A percentile compares a stretch with the other conserved stretches of the same genome.
Evolutionary conservation across 2,888 invertebrate species (phyloP).

Genomic region (Xiphydria camelus): DNA sequence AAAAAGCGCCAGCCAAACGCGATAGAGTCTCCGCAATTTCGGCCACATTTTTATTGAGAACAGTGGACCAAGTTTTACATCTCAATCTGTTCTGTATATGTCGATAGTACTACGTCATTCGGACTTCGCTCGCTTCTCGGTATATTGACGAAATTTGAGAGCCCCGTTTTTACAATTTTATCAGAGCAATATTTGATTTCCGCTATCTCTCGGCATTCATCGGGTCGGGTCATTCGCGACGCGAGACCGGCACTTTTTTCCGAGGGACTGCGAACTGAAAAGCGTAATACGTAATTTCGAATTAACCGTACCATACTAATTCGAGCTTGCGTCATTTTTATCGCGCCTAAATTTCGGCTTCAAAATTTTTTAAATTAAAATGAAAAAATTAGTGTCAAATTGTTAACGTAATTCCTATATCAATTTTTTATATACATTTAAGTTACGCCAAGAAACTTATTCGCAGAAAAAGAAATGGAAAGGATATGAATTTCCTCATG

Average conservation of each 20-base stretch:
- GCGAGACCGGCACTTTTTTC: conserved; percentile 1
- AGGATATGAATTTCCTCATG: too few species aligned
- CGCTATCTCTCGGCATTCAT: conserved; percentile 21
- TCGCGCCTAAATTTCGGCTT: too few species aligned
- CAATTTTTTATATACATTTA: too few species aligned
- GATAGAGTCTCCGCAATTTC: conserved; percentile 42
- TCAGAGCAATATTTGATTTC: conserved; percentile 7
- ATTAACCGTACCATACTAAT: too few species aligned
- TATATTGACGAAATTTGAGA: neutral
- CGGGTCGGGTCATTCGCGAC: conserved; percentile 36
- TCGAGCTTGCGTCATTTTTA: too few species aligned
- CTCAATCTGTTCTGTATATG: neutral
- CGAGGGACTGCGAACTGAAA: neutral
- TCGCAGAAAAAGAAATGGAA: too few species aligned
- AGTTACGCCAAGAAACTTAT: too few species aligned
- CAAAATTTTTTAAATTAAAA: too few species aligned
- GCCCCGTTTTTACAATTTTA: neutral
- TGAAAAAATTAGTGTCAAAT: neutral
- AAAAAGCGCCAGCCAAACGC: conserved; percentile 38
- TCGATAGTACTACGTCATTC: too few species aligned
- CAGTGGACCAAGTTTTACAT: too few species aligned
- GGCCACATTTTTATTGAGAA: conserved; percentile 49
- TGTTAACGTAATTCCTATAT: neutral
- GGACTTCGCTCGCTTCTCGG: too few species aligned
- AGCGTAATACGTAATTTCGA: too few species aligned